Base-by-base conservation (phyloP, 2,797 vertebrate genomes). In the Luscinia megarhynchos region DNA sequence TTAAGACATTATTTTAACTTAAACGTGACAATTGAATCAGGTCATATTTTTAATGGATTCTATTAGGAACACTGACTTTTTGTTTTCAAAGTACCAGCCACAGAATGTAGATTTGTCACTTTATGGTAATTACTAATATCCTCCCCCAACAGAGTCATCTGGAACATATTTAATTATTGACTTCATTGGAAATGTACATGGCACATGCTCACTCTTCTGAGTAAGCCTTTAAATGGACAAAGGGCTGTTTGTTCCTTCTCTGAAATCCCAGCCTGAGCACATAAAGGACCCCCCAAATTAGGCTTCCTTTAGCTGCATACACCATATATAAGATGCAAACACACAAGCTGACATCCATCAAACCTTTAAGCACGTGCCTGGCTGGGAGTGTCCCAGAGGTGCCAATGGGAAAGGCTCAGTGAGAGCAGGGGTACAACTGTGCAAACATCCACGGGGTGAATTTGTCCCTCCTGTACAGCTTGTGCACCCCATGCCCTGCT, bases 121-220 rank as follows among this genome's bases (percentile, higher is more conserved):
- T 84, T 54, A 83, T 27, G 80, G 57, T 73, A 91, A 94, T 85
- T 85, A 63, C 48, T 73, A 95, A 74, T 83, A 78, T 58, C 62
- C 48, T 80, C 53, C 75, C 51, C 27, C 32, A 64, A 17, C 48
- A 61, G 46, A 86, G 79, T 85, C 62, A 94, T 77, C 79, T 93
- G 87, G 82, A 94, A 92, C 75, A 80, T 75, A 87, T 91, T 92
- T 92, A 84, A 94, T 93, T 93, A 91, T 55, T 72, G 79, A 92
- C 73, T 88, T 94, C 58, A 75, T 12, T 91, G 84, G 79, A 85
- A 91, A 87, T 4, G 12, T 57, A 93, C 57, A 61, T 6, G 57
- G 72, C 91, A 94, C 91, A 80, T 61, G 68, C 72, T 95, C 19
- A 63, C 50, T 92, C 84, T 87, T 89, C 75, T 55, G 38, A 91